These are phyloP conservation scores for Aphaenogaster ashmeadi DNA, from an alignment of 1,140 invertebrate genomes.

Conservation along the genomic window DNA sequence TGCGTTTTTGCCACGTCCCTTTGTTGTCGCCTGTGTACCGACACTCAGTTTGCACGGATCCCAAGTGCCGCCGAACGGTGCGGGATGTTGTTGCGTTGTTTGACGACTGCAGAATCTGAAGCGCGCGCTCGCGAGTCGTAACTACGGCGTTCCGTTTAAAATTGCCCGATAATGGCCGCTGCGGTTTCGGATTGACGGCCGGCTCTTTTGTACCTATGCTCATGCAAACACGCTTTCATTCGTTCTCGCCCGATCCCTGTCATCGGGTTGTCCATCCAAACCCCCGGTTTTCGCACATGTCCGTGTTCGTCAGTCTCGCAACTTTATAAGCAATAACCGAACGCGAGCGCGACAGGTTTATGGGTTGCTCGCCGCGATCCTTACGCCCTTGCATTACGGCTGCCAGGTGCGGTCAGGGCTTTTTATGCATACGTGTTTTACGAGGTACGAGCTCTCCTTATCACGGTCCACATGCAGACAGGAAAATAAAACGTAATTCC, in stretches of 20 bases:
- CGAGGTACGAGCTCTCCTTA: slow-evolving; percentile 40
- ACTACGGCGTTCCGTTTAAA: slow-evolving; percentile 69
- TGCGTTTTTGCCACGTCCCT: slow-evolving; percentile 36
- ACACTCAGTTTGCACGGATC: slow-evolving; percentile 48
- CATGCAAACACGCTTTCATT: slow-evolving; percentile 70
- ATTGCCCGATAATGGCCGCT: slow-evolving; percentile 72
- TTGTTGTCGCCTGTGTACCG: slow-evolving; percentile 47
- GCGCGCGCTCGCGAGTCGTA: slow-evolving; percentile 52
- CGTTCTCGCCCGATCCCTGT: slow-evolving; percentile 67
- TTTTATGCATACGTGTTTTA: slow-evolving; percentile 57
- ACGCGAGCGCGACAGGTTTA: slow-evolving; percentile 66
- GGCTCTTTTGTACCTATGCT: slow-evolving; percentile 67
- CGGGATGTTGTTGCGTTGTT: slow-evolving; percentile 59
- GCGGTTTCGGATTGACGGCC: slow-evolving; percentile 70
- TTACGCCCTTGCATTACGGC: slow-evolving; percentile 53
- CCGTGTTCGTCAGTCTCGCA: slow-evolving; percentile 67
- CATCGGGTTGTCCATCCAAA: slow-evolving; percentile 66
- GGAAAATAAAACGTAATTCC: slow-evolving; percentile 45
- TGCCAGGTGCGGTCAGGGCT: slow-evolving; percentile 53
- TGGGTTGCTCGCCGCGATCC: slow-evolving; percentile 40
- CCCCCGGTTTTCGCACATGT: slow-evolving; percentile 52
- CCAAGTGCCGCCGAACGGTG: not conserved
- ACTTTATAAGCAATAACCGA: slow-evolving; percentile 79
- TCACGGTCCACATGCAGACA: not conserved
- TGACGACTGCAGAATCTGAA: slow-evolving; percentile 60